Percentiles rank a stretch among this genome's conserved stretches.
These are phyloP conservation scores for Anaspis maculata DNA, from an alignment of 2,888 invertebrate genomes.

Conservation along the genomic window DNA sequence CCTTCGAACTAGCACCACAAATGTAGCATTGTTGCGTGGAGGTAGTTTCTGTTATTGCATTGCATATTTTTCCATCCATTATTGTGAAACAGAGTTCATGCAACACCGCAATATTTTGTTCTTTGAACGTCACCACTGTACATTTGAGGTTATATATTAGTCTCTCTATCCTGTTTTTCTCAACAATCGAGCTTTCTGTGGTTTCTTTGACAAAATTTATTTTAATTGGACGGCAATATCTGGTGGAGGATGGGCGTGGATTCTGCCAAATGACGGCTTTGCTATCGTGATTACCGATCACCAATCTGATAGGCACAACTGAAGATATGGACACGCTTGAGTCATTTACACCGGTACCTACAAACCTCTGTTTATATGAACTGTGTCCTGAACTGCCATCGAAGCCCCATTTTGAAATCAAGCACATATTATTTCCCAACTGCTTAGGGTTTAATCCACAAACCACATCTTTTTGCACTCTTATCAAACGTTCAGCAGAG, in stretches of 20 bases:
- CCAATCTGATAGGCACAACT: background rate
- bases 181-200: background rate
- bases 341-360: background rate
- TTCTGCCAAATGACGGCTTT: background rate
- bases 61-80: conserved; percentile 6
- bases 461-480: background rate
- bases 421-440: too few species aligned
- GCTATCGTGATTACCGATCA: background rate
- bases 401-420: too few species aligned
- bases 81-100: conserved; percentile 2
- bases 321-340: background rate
- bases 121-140: background rate
- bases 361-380: too few species aligned
- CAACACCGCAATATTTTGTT: background rate
- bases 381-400: too few species aligned
- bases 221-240: background rate
- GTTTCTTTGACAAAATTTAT: background rate
- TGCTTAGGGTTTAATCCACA: too few species aligned
- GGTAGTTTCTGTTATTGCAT: conserved; percentile 3
- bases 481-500: background rate
- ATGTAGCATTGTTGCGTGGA: conserved; percentile 3
- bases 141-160: background rate
- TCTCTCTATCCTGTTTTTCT: background rate
- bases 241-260: background rate
- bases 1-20: conserved; percentile 1